Percentiles rank a stretch among this genome's conserved stretches.
Evolutionary conservation across 2,888 invertebrate genomes (phyloP).

Genomic region (Epirrita christyi): DNA sequence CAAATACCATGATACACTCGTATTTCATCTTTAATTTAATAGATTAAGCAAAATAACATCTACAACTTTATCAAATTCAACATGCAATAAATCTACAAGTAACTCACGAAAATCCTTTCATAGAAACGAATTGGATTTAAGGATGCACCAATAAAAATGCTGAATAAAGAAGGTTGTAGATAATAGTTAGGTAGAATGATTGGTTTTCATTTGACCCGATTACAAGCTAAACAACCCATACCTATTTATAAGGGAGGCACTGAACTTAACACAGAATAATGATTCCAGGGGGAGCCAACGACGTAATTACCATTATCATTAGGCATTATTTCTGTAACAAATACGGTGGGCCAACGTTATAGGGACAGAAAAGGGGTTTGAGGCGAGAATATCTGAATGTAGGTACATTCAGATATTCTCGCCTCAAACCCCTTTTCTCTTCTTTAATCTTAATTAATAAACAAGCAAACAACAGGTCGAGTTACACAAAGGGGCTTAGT

Average conservation of each 20-base stretch:
- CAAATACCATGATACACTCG: background rate
- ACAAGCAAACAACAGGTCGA: constrained; percentile 69
- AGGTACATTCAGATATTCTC: constrained; percentile 54
- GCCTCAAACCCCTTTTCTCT: constrained; percentile 49
- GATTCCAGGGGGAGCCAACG: constrained; percentile 41
- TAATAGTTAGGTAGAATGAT: constrained; percentile 29
- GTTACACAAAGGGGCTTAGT: constrained; percentile 59
- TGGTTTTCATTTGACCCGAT: constrained; percentile 35
- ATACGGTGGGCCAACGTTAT: constrained; percentile 46
- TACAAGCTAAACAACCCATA: constrained; percentile 33
- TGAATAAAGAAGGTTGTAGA: constrained; percentile 16
- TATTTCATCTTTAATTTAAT: background rate
- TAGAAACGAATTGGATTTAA: constrained; percentile 9
- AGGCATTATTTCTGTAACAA: constrained; percentile 45
- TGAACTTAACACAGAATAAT: constrained; percentile 48
- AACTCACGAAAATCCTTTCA: constrained; percentile 2
- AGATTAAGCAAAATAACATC: background rate
- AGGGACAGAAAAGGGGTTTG: constrained; percentile 48
- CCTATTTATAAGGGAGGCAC: constrained; percentile 35
- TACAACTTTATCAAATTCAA: background rate
- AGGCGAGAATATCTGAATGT: constrained; percentile 53
- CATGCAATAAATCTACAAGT: background rate
- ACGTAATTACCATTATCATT: constrained; percentile 45
- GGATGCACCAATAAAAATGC: constrained; percentile 3
- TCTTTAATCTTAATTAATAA: constrained; percentile 71